Conservation (phyloP, 1,140 invertebrate genomes). For the Calosoma granatense region DNA sequence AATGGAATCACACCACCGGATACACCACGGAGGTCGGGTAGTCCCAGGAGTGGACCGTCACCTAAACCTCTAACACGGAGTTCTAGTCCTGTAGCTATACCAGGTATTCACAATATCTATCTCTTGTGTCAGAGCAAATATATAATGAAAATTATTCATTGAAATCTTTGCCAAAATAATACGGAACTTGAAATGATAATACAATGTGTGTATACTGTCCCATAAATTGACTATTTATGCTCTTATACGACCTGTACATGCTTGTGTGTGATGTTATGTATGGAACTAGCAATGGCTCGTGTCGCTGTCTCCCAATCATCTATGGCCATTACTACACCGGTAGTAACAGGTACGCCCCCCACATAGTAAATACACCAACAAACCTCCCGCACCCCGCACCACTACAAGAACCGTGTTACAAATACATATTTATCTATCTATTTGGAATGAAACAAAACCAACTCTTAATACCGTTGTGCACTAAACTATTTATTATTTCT, state of each 20-base stretch:
- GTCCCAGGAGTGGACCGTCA: conserved; percentile 39
- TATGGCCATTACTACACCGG: neutral
- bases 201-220: no score
- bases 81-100: conserved; percentile 51
- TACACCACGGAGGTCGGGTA: conserved; percentile 50
- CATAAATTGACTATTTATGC: no score
- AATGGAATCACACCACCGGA: conserved; percentile 65
- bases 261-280: conserved; percentile 6
- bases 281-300: conserved; percentile 2
- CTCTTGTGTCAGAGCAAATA: no score
- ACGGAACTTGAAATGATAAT: no score
- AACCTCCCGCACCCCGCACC: neutral
- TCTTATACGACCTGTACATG: no score
- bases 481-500: no score
- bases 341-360: neutral
- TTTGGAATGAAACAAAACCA: no score
- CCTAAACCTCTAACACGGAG: conserved; percentile 43
- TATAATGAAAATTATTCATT: neutral
- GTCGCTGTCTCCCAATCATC: neutral
- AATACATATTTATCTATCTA: neutral
- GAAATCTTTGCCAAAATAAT: no score
- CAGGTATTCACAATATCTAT: conserved; percentile 16
- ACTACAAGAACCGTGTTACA: neutral
- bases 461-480: no score
- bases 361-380: neutral